phyloP scores from a whole-genome alignment of 1,140 invertebrate genomes.

The Ceratosolen fusciceps region DNA sequence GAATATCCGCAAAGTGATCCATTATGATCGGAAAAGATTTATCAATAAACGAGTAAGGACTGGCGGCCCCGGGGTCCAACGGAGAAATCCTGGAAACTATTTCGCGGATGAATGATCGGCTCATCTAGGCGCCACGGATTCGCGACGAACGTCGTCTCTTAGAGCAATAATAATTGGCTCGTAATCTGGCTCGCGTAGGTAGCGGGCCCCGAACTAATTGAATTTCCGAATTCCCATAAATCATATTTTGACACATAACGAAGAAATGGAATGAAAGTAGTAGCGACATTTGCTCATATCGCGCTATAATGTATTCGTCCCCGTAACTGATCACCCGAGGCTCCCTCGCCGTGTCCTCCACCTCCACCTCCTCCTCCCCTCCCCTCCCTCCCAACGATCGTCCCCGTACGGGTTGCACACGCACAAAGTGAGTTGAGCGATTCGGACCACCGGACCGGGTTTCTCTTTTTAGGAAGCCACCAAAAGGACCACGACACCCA shows the following conservation, averaged over 20 bases:
- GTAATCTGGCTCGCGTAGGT: slow-evolving; percentile 44
- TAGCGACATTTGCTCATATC: slow-evolving; percentile 37
- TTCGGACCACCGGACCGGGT: slow-evolving; percentile 40
- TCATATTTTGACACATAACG: slow-evolving; percentile 48
- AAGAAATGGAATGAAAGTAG: slow-evolving; percentile 45
- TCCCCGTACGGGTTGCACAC: no score
- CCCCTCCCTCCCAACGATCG: neutral
- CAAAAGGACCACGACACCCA: slow-evolving; percentile 7
- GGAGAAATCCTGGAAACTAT: slow-evolving; percentile 17
- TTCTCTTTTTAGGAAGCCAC: slow-evolving; percentile 47
- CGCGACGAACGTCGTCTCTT: slow-evolving; percentile 24
- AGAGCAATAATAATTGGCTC: slow-evolving; percentile 45
- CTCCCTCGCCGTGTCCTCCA: slow-evolving; percentile 1
- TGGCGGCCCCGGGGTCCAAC: neutral
- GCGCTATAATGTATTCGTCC: slow-evolving; percentile 47
- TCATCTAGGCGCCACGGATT: slow-evolving; percentile 27
- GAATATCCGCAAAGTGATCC: slow-evolving; percentile 12
- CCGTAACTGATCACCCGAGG: slow-evolving; percentile 47
- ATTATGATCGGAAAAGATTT: slow-evolving; percentile 12
- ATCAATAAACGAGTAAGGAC: slow-evolving; percentile 15
- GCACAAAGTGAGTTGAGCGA: no score
- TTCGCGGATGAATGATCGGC: slow-evolving; percentile 29
- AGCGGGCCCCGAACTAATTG: slow-evolving; percentile 43
- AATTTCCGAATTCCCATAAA: slow-evolving; percentile 51
- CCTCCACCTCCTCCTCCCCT: neutral